Evolutionary conservation across 2,797 vertebrate genomes (phyloP).

Genomic region (Artibeus jamaicensis): DNA sequence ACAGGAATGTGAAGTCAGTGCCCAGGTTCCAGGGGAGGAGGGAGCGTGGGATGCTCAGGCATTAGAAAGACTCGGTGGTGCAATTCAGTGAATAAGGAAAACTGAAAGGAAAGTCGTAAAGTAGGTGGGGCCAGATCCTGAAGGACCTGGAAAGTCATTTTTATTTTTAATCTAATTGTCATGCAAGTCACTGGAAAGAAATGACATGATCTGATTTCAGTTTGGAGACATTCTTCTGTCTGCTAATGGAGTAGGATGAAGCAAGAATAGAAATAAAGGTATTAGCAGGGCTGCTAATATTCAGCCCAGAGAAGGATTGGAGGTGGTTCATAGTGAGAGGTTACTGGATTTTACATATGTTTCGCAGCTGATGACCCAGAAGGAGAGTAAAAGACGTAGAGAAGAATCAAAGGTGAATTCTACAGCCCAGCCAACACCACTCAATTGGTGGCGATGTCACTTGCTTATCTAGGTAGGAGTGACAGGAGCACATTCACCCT

Average conservation of each 20-base stretch:
- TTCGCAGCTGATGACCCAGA: background rate
- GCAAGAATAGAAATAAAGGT: background rate
- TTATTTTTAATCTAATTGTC: background rate
- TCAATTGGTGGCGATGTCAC: background rate
- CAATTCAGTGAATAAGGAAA: background rate
- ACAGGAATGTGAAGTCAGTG: too few species aligned
- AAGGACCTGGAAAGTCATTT: background rate
- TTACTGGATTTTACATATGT: background rate
- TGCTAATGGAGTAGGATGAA: background rate
- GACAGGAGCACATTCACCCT: background rate
- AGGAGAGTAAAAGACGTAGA: background rate
- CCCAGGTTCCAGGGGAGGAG: accelerated
- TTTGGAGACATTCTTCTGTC: background rate
- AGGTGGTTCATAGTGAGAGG: background rate
- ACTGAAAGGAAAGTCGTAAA: background rate
- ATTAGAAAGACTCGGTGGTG: background rate
- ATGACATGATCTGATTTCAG: background rate
- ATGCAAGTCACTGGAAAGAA: background rate
- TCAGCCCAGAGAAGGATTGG: background rate
- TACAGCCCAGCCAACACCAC: background rate
- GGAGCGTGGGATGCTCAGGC: background rate
- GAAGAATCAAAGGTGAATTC: background rate
- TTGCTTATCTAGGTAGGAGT: background rate
- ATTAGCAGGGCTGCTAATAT: accelerated
- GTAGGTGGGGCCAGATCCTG: background rate